A percentile compares a stretch with the other conserved stretches of the same genome.
Conservation (phyloP, 2,113 vertebrate genomes). For the Deroptyus accipitrinus region DNA sequence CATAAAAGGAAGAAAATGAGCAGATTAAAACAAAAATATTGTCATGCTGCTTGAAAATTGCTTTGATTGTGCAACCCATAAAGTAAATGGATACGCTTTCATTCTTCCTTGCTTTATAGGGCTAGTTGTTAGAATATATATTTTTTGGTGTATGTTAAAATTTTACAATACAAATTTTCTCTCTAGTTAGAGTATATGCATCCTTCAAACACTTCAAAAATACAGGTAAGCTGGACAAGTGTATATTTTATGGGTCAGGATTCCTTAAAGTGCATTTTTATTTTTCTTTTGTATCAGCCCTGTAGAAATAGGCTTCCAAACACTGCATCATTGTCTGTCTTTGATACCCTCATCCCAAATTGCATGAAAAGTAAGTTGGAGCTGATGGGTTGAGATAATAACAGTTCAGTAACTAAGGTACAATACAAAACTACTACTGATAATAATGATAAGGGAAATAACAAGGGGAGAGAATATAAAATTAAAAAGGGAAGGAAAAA, state of each 20-base stretch:
- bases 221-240: background rate
- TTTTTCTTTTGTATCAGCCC: background rate
- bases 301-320: background rate
- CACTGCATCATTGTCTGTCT: background rate
- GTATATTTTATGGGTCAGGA: background rate
- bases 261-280: background rate
- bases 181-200: background rate
- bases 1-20: too few species aligned
- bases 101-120: background rate
- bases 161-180: background rate
- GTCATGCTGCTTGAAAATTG: background rate
- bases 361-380: too few species aligned
- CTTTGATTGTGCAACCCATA: background rate
- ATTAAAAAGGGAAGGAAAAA: too few species aligned
- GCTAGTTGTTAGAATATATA: background rate
- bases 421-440: too few species aligned
- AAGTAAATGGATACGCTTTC: background rate
- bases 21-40: background rate
- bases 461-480: too few species aligned
- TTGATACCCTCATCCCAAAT: too few species aligned
- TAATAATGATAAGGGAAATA: too few species aligned
- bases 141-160: background rate
- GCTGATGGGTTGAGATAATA: background rate
- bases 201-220: background rate
- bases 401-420: too few species aligned